These are phyloP conservation scores for Mactromeris polynyma DNA, from an alignment of 2,888 invertebrate genomes.

Conservation along the genomic window DNA sequence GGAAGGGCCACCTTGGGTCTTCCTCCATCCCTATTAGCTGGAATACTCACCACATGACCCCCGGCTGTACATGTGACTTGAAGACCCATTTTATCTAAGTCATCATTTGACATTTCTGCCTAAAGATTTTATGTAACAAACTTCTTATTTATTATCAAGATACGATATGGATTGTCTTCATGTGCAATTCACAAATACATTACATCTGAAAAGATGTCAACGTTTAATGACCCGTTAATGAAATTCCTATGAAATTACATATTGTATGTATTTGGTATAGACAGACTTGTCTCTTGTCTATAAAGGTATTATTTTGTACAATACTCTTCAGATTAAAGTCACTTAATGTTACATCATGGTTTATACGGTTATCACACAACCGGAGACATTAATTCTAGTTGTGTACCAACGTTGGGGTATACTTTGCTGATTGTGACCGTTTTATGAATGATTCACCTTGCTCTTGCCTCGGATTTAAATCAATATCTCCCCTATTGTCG, in stretches of 20 bases:
- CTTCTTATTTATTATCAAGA: too few relatives aligned
- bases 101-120: too few relatives aligned
- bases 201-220: too few relatives aligned
- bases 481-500: neutral
- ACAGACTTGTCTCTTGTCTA: neutral
- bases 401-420: neutral
- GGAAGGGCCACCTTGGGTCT: too few relatives aligned
- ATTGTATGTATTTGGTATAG: neutral
- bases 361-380: neutral
- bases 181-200: too few relatives aligned
- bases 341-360: neutral
- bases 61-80: too few relatives aligned
- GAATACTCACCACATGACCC: too few relatives aligned
- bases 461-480: neutral
- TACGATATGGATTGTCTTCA: too few relatives aligned
- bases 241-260: neutral
- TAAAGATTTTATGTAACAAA: too few relatives aligned
- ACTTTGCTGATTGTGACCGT: neutral
- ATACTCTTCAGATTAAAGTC: neutral
- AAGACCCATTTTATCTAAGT: too few relatives aligned
- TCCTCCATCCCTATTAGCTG: too few relatives aligned
- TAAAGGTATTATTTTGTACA: neutral
- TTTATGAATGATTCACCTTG: constrained; percentile 5
- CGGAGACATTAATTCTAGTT: neutral
- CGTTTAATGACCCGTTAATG: neutral